Evolutionary conservation across 2,113 vertebrate species (phyloP).

Genomic region (Muntiacus reevesi): DNA sequence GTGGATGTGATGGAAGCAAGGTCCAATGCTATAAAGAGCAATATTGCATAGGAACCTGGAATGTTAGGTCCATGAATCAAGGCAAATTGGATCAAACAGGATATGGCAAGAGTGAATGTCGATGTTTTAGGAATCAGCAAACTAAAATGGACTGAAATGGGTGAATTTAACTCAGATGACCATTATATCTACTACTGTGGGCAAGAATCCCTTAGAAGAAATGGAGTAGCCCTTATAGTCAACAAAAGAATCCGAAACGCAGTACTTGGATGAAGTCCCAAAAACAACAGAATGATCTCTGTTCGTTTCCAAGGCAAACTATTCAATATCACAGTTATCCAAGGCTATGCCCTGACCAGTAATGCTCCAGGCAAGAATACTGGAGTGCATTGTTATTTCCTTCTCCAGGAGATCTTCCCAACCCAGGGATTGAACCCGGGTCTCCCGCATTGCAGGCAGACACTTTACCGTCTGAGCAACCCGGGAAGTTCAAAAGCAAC

Average conservation of each 20-base stretch:
- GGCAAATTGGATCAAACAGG: not conserved
- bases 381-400: not conserved
- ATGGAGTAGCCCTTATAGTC: not conserved
- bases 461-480: not conserved
- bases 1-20: not conserved
- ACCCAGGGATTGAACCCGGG: not conserved
- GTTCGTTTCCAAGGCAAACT: not conserved
- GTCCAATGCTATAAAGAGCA: not conserved
- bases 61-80: not conserved
- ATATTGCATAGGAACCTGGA: not conserved
- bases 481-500: not conserved
- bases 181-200: not conserved
- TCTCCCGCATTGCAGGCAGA: fast-evolving
- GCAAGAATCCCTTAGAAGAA: not conserved
- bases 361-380: not conserved
- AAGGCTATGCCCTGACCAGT: not conserved
- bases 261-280: not conserved
- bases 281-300: not conserved
- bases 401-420: not conserved
- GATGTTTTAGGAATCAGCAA: not conserved
- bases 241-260: not conserved
- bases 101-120: not conserved
- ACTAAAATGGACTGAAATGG: not conserved
- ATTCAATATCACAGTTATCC: not conserved
- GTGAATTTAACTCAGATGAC: not conserved